A percentile compares a stretch with the other conserved stretches of the same genome.
Evolutionary conservation across 2,888 invertebrate genomes (phyloP).

Genomic region (Caenorhabditis uteleia): DNA sequence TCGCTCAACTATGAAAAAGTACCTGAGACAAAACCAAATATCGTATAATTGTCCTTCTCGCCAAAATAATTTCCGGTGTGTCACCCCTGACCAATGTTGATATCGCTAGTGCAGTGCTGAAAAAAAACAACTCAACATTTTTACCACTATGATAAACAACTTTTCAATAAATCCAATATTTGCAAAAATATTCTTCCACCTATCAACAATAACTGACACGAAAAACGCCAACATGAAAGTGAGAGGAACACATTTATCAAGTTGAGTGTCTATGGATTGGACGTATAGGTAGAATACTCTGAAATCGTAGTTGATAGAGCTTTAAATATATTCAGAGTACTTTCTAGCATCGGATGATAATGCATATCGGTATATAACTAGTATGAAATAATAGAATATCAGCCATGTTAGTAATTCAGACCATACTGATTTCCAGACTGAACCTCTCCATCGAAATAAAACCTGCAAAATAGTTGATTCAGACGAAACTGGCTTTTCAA

Average conservation of each 20-base stretch:
- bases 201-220: slow-evolving; percentile 53
- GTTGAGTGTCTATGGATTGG: slow-evolving; percentile 5
- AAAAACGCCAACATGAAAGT: slow-evolving; percentile 59
- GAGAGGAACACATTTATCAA: slow-evolving; percentile 47
- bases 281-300: slow-evolving; percentile 15
- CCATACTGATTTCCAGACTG: slow-evolving; percentile 58
- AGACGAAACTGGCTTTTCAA: neutral
- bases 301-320: too few relatives aligned
- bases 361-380: slow-evolving; percentile 45
- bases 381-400: slow-evolving; percentile 48
- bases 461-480: slow-evolving; percentile 34
- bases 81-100: slow-evolving; percentile 46
- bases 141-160: slow-evolving; percentile 9
- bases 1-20: too few relatives aligned
- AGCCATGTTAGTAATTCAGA: slow-evolving; percentile 55
- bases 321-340: too few relatives aligned
- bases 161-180: slow-evolving; percentile 54
- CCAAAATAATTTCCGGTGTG: slow-evolving; percentile 27
- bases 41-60: slow-evolving; percentile 47
- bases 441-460: slow-evolving; percentile 56
- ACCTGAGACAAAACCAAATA: slow-evolving; percentile 48
- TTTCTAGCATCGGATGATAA: slow-evolving; percentile 1
- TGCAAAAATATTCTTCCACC: slow-evolving; percentile 50
- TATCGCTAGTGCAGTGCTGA: slow-evolving; percentile 48
- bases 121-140: neutral